Evolutionary conservation across 2,888 invertebrate species (phyloP).

Genomic region (Philopedon plagiatum): DNA sequence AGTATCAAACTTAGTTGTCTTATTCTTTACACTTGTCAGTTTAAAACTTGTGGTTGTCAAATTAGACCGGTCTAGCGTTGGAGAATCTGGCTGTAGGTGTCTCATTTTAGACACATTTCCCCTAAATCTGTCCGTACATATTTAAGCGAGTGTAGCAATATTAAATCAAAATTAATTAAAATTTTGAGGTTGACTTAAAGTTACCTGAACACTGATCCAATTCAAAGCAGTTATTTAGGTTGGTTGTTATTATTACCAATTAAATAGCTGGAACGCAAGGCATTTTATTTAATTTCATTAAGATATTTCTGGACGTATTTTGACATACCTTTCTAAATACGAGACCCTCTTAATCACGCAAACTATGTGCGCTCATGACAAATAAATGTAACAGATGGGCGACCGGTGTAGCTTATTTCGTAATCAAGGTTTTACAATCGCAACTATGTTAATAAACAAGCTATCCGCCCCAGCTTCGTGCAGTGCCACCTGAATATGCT

Average conservation of each 20-base stretch:
- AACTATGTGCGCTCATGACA: conserved; percentile 21
- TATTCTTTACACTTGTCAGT: no score
- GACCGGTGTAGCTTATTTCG: conserved; percentile 9
- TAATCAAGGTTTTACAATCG: not conserved
- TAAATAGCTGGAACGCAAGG: conserved; percentile 9
- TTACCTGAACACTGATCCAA: not conserved
- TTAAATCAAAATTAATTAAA: no score
- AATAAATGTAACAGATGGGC: conserved; percentile 23
- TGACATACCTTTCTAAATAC: conserved; percentile 27
- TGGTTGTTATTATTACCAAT: conserved; percentile 25
- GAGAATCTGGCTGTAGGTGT: no score
- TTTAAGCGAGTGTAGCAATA: no score
- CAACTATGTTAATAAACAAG: not conserved
- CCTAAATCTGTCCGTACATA: no score
- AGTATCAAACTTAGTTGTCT: no score
- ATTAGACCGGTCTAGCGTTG: no score
- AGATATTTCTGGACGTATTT: conserved; percentile 33
- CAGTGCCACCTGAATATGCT: no score
- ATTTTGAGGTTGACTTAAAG: not conserved
- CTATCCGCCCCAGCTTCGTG: no score
- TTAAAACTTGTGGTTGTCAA: no score
- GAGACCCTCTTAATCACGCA: conserved; percentile 24
- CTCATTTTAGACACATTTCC: no score
- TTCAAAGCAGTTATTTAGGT: conserved; percentile 13
- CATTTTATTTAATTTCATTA: conserved; percentile 20